phyloP scores from a whole-genome alignment of 2,888 invertebrate genomes.

The Lottia scabra region DNA sequence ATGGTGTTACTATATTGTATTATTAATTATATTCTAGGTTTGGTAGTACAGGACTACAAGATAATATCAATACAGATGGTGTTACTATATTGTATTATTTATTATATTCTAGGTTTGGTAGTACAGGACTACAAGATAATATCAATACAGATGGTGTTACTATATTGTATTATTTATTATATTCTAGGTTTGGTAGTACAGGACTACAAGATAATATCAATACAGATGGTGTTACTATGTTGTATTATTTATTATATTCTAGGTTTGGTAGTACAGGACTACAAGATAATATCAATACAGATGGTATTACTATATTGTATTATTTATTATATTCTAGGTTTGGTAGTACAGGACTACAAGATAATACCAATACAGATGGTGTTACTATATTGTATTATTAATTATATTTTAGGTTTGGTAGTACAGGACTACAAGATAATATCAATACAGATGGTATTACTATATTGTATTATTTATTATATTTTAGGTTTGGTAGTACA shows the following conservation, averaged over 20 bases:
- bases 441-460: constrained; percentile 89
- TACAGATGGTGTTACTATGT: constrained; percentile 81
- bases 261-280: constrained; percentile 64
- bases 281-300: constrained; percentile 70
- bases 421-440: constrained; percentile 85
- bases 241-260: constrained; percentile 88
- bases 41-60: constrained; percentile 85
- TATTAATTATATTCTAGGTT: constrained; percentile 69
- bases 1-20: constrained; percentile 80
- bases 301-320: constrained; percentile 80
- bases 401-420: constrained; percentile 76
- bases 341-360: constrained; percentile 85
- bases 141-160: constrained; percentile 89
- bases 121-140: constrained; percentile 85
- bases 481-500: too few species aligned
- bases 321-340: constrained; percentile 69
- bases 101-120: constrained; percentile 76
- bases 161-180: constrained; percentile 77
- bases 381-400: constrained; percentile 75
- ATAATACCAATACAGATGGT: constrained; percentile 89
- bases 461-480: constrained; percentile 69
- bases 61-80: constrained; percentile 78
- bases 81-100: neutral
- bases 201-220: constrained; percentile 89
- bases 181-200: constrained; percentile 79